phyloP scores from a whole-genome alignment of 2,888 invertebrate species.

The Drosophila prolongata region DNA sequence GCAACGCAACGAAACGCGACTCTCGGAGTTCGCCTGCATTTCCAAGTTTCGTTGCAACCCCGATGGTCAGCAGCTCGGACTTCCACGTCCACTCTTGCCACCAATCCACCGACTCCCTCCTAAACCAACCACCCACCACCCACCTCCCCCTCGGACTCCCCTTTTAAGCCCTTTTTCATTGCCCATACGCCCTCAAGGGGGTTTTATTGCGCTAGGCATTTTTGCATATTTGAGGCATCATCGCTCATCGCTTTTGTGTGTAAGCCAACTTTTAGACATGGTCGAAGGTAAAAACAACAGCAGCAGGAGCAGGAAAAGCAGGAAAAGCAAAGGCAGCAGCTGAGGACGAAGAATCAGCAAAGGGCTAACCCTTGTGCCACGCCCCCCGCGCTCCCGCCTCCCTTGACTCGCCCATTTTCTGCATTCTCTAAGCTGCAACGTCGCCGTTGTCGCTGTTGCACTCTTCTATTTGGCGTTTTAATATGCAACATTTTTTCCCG shows the following conservation, averaged over 20 bases:
- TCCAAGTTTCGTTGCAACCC: slow-evolving; percentile 67
- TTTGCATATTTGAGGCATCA: slow-evolving; percentile 80
- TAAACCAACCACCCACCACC: not conserved
- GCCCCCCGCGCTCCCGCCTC: no score
- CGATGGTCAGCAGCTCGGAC: slow-evolving; percentile 40
- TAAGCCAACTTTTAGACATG: slow-evolving; percentile 60
- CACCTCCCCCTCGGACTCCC: not conserved
- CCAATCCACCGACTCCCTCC: not conserved
- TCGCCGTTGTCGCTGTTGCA: slow-evolving; percentile 53
- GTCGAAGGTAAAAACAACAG: slow-evolving; percentile 39
- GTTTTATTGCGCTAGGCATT: slow-evolving; percentile 80
- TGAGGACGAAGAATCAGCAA: slow-evolving; percentile 36
- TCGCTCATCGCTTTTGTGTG: slow-evolving; percentile 80
- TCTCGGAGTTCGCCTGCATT: slow-evolving; percentile 68
- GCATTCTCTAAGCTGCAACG: slow-evolving; percentile 73
- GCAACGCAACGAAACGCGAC: slow-evolving; percentile 42
- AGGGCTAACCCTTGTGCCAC: slow-evolving; percentile 37
- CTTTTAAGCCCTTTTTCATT: slow-evolving; percentile 52
- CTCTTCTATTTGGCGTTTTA: slow-evolving; percentile 77
- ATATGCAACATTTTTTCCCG: slow-evolving; percentile 70
- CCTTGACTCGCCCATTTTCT: slow-evolving; percentile 19
- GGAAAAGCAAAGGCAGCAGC: slow-evolving; percentile 8
- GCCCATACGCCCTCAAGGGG: slow-evolving; percentile 34
- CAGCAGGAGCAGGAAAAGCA: slow-evolving; percentile 12
- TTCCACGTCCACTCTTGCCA: slow-evolving; percentile 5